phyloP scores from a whole-genome alignment of 2,797 vertebrate species.

The Heliangelus exortis region DNA sequence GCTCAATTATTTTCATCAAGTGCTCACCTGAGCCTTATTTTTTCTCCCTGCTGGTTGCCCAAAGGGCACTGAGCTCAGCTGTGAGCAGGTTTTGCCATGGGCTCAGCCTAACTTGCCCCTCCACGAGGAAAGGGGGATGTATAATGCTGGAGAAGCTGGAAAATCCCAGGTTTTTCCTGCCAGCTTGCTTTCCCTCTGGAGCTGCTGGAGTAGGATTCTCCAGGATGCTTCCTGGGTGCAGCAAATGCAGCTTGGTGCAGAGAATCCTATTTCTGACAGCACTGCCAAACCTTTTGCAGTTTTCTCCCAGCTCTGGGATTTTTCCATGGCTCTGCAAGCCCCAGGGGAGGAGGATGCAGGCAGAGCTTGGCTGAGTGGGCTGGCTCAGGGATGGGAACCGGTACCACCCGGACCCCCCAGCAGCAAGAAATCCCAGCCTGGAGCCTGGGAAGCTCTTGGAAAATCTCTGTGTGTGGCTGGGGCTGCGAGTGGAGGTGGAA shows the following conservation, averaged over 20 bases:
- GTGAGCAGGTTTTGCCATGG: not conserved
- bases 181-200: not conserved
- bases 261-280: not conserved
- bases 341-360: not conserved
- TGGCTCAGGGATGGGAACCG: not conserved
- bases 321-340: not conserved
- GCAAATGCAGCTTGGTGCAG: too few relatives aligned
- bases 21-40: not conserved
- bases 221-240: not conserved
- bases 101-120: not conserved
- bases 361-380: not conserved
- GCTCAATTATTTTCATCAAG: not conserved
- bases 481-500: not conserved
- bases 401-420: not conserved
- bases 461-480: not conserved
- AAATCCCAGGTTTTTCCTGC: not conserved
- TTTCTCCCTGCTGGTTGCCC: not conserved
- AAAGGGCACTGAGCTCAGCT: not conserved
- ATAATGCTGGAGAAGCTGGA: not conserved
- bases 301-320: constrained; percentile 6
- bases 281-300: not conserved
- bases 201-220: accelerated
- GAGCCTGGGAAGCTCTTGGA: not conserved
- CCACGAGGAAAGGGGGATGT: accelerated
- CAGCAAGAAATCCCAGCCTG: not conserved